Base-by-base conservation (phyloP, 1,140 invertebrate genomes). In the Drosophila seguyi region DNA sequence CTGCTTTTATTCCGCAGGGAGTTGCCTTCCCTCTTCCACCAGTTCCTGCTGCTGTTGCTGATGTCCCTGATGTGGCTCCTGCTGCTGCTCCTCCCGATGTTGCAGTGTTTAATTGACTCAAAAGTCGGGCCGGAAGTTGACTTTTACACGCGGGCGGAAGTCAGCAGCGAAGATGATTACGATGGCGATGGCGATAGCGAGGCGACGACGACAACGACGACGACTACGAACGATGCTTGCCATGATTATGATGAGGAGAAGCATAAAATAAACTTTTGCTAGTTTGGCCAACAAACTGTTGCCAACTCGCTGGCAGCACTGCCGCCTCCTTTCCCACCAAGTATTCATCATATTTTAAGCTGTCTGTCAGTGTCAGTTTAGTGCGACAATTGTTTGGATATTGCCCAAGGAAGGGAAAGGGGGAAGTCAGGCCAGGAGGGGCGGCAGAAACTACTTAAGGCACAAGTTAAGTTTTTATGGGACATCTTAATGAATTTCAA, bases 311-410 rank as follows among this genome's bases (percentile, higher is more conserved):
- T 29, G 20, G 42, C 38, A 31, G 10, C 38, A 14, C 20, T 31
- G 11, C 41, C 38, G 16, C 41, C 13, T n/a, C 34, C 38, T 16
- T 52, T 16, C 25, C 53, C 31, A 2, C 34, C 3, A 48, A 81
- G 58, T 80, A 63, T 81, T 52, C 73, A 73, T 81, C 79, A 82
- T 77, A 77, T 77, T 66, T 77, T 67, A 81, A 69, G 73, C 72
- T 76, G 74, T 67, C 65, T 69, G 57, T 78, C 52, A 79, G 75
- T 78, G 73, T 77, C 67, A 81, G 79, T 77, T 81, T 72, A 66
- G 79, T 82, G 79, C 79, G 80, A 79, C 75, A 82, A 82, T 83
- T 82, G 80, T 83, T 83, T 79, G 75, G 74, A 83, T 83, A 68
- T 81, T 52, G 60, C 62, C 61, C 36, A 52, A 60, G 59, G 60